Conservation (phyloP, 2,888 invertebrate species). For the Autographa gamma region DNA sequence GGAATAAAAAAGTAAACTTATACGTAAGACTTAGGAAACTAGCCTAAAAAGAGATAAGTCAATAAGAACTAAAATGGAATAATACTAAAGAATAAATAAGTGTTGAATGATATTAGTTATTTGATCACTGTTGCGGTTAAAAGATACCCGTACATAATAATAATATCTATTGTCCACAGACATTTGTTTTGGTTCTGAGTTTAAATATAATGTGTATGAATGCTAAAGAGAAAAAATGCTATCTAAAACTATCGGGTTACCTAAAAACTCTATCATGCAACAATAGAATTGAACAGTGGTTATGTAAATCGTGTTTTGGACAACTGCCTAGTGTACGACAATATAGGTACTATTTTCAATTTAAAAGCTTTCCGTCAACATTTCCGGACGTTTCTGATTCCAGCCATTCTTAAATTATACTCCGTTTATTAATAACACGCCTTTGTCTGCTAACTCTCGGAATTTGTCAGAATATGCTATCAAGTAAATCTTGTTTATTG, state of each 20-base stretch:
- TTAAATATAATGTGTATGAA: no score
- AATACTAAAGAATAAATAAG: no score
- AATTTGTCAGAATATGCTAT: background rate
- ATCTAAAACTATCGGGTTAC: background rate
- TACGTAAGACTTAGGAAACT: no score
- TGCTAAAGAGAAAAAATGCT: background rate
- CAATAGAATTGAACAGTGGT: conserved; percentile 17
- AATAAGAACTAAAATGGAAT: no score
- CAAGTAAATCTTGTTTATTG: conserved; percentile 12
- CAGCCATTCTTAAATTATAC: conserved; percentile 28
- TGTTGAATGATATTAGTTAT: no score
- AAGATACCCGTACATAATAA: no score
- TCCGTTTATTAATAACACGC: conserved; percentile 10
- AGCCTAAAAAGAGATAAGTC: no score
- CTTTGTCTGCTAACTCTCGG: conserved; percentile 1
- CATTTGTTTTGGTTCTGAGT: no score
- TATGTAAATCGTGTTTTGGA: conserved; percentile 36
- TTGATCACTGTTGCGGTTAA: no score
- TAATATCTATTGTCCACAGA: no score
- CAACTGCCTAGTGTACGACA: conserved; percentile 44
- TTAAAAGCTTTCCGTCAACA: conserved; percentile 32
- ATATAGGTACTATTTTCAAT: conserved; percentile 24
- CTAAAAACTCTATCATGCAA: background rate
- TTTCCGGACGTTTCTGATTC: conserved; percentile 17
- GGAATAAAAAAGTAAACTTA: no score